Evolutionary conservation across 2,888 invertebrate genomes (phyloP).

Genomic region (Dexiosoma caninum): DNA sequence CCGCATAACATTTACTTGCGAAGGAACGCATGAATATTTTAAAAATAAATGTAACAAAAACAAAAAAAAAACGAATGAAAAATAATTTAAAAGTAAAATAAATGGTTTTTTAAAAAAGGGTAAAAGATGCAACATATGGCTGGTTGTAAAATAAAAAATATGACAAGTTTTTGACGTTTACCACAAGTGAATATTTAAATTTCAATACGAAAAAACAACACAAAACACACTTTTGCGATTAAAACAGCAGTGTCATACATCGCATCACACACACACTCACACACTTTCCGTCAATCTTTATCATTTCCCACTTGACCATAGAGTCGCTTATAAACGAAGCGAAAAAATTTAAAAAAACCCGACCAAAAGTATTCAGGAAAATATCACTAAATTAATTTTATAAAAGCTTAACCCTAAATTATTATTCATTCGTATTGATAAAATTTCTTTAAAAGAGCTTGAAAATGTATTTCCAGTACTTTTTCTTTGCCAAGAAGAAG

Average conservation of each 20-base stretch:
- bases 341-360: no score
- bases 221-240: constrained; percentile 28
- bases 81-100: constrained; percentile 27
- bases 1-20: background rate
- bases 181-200: constrained; percentile 58
- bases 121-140: constrained; percentile 40
- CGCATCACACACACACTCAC: background rate
- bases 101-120: constrained; percentile 50
- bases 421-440: no score
- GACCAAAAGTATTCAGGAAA: no score
- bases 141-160: constrained; percentile 47
- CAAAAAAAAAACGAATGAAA: no score
- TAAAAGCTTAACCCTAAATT: no score
- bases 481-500: no score
- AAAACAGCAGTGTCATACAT: constrained; percentile 9
- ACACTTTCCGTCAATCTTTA: no score
- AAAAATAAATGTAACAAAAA: constrained; percentile 34
- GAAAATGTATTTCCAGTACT: no score
- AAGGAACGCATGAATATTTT: constrained; percentile 17
- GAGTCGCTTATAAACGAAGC: no score
- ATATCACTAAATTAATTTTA: no score
- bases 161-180: constrained; percentile 59
- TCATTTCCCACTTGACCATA: no score
- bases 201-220: constrained; percentile 4
- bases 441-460: no score